Evolutionary conservation across 2,113 vertebrate genomes (phyloP).

Genomic region (Noctilio leporinus): DNA sequence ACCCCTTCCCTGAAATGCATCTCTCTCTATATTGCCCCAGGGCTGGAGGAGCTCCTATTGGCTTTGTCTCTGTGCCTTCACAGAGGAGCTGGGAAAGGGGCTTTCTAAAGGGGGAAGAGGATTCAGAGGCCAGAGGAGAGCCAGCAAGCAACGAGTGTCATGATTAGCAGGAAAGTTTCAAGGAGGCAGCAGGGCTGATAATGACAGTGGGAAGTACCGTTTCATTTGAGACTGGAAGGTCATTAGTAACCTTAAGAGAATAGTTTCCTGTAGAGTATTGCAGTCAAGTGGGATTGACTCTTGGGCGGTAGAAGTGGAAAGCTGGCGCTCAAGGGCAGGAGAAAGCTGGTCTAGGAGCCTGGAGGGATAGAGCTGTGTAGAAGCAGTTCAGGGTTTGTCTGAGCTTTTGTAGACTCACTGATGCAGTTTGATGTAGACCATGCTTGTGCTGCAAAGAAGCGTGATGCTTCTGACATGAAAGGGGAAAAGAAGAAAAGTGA

Average conservation of each 20-base stretch:
- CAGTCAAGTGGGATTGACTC: not conserved
- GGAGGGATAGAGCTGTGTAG: not conserved
- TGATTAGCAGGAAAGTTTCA: not conserved
- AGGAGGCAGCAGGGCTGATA: not conserved
- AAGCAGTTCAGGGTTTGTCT: not conserved
- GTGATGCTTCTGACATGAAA: not conserved
- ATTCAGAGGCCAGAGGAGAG: not conserved
- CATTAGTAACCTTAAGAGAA: not conserved
- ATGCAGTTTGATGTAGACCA: not conserved
- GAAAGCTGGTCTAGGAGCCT: not conserved
- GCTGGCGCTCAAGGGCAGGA: not conserved
- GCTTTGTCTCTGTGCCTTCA: not conserved
- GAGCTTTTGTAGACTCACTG: not conserved
- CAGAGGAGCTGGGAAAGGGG: not conserved
- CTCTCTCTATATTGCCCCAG: no score
- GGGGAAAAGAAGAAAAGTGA: not conserved
- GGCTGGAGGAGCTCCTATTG: rapidly evolving
- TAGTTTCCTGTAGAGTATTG: not conserved
- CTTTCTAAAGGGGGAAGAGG: not conserved
- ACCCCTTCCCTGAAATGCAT: not conserved
- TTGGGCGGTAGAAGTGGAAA: not conserved
- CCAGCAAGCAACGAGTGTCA: not conserved
- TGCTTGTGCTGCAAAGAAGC: not conserved
- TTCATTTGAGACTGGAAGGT: not conserved
- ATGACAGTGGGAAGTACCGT: not conserved